Evolutionary conservation across 2,797 vertebrate genomes (phyloP).

Genomic region (Ctenopoma kingsleyae): DNA sequence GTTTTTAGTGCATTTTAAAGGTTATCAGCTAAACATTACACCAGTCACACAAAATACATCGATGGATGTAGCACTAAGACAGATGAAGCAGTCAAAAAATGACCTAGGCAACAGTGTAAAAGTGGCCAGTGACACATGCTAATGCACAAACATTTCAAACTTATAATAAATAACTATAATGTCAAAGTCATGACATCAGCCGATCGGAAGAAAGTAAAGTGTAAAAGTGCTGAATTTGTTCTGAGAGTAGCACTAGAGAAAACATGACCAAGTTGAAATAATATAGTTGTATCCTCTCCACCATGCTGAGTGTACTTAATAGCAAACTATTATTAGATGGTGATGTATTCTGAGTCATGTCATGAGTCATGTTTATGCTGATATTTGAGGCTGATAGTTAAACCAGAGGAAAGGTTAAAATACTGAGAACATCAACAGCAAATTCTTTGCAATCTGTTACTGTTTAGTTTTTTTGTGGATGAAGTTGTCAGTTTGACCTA

Average conservation of each 20-base stretch:
- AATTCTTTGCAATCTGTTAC: not conserved
- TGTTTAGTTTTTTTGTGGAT: not conserved
- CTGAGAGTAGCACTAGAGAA: not conserved
- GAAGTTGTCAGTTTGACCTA: not conserved
- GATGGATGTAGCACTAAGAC: too few relatives aligned
- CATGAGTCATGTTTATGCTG: not conserved
- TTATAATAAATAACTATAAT: too few relatives aligned
- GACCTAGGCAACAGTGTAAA: not conserved
- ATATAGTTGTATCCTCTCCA: too few relatives aligned
- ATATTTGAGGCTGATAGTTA: not conserved
- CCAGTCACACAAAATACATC: too few relatives aligned
- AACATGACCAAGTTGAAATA: not conserved
- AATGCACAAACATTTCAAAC: not conserved
- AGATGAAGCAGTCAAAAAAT: too few relatives aligned
- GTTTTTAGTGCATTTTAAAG: too few relatives aligned
- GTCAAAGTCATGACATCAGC: not conserved
- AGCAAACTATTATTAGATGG: not conserved
- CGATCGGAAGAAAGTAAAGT: not conserved
- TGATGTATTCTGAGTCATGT: slow-evolving; percentile 1
- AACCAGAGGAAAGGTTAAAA: slow-evolving; percentile 10
- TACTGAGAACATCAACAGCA: not conserved
- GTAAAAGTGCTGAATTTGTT: not conserved
- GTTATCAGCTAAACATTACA: too few relatives aligned
- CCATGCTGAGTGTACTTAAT: not conserved
- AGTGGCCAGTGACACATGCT: not conserved